Conservation (phyloP, 1,140 invertebrate species). For the Trachelipus rathkii region DNA sequence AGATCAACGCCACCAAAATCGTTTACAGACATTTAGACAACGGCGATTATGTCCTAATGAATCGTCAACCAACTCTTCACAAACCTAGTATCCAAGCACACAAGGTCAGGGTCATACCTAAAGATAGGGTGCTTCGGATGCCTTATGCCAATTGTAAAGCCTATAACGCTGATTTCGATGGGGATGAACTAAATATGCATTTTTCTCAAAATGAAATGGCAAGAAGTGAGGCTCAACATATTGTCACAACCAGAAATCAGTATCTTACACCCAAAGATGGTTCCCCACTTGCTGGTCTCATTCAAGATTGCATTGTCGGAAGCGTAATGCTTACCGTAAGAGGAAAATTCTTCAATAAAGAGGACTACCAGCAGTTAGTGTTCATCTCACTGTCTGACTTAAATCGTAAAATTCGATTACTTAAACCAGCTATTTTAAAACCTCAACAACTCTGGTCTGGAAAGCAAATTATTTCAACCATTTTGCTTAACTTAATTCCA, state of each 20-base stretch:
- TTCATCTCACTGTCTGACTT: slow-evolving; percentile 72
- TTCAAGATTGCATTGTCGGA: slow-evolving; percentile 97
- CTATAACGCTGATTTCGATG: slow-evolving; percentile 99
- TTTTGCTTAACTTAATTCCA: slow-evolving; percentile 84
- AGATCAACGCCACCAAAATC: slow-evolving; percentile 49
- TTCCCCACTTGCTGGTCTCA: slow-evolving; percentile 91
- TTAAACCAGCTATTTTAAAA: slow-evolving; percentile 86
- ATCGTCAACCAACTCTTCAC: slow-evolving; percentile 96
- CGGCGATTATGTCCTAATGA: slow-evolving; percentile 90
- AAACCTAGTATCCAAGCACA: slow-evolving; percentile 98
- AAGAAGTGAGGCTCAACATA: slow-evolving; percentile 60
- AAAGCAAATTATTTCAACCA: slow-evolving; percentile 87
- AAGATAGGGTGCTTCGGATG: slow-evolving; percentile 89
- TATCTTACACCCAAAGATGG: slow-evolving; percentile 98
- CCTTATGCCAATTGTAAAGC: slow-evolving; percentile 99
- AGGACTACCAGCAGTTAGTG: slow-evolving; percentile 88
- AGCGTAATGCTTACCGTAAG: slow-evolving; percentile 83
- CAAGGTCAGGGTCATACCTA: slow-evolving; percentile 79
- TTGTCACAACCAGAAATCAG: slow-evolving; percentile 67
- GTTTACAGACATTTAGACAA: slow-evolving; percentile 90
- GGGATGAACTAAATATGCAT: slow-evolving; percentile 99
- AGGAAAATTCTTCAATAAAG: slow-evolving; percentile 77
- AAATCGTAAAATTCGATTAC: slow-evolving; percentile 63
- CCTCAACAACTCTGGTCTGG: slow-evolving; percentile 89
- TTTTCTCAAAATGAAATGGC: slow-evolving; percentile 92